Evolutionary conservation across 1,140 invertebrate species (phyloP).

Genomic region (Camponotus floridanus): DNA sequence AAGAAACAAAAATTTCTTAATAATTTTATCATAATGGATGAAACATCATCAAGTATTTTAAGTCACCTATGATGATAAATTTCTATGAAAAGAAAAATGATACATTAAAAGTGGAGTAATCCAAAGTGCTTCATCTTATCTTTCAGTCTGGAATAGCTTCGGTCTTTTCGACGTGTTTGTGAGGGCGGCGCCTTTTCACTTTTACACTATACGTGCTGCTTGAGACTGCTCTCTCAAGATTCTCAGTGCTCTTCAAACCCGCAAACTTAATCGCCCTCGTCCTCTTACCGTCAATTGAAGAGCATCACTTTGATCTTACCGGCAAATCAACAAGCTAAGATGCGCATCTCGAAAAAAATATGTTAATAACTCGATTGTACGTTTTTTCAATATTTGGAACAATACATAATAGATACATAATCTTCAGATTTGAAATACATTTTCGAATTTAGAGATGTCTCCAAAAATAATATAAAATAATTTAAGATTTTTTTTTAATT

Average conservation of each 20-base stretch:
- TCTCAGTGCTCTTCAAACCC: constrained; percentile 42
- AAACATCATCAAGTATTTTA: background rate
- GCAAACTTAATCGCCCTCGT: constrained; percentile 66
- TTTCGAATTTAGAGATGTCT: background rate
- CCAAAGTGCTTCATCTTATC: constrained; percentile 22
- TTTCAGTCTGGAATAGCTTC: constrained; percentile 26
- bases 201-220: background rate
- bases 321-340: constrained; percentile 37
- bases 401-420: background rate
- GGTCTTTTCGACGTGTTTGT: background rate
- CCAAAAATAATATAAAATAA: background rate
- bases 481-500: background rate
- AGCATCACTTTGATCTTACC: constrained; percentile 64
- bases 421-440: background rate
- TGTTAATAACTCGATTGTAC: background rate
- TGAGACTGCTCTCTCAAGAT: constrained; percentile 31
- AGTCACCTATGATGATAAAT: background rate
- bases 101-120: background rate
- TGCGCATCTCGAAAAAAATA: background rate
- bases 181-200: constrained; percentile 27
- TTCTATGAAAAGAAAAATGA: background rate
- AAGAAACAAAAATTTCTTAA: background rate
- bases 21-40: background rate
- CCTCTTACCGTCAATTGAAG: constrained; percentile 42
- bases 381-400: background rate